phyloP scores from a whole-genome alignment of 1,140 invertebrate genomes.

The Drosophila oshimai region DNA sequence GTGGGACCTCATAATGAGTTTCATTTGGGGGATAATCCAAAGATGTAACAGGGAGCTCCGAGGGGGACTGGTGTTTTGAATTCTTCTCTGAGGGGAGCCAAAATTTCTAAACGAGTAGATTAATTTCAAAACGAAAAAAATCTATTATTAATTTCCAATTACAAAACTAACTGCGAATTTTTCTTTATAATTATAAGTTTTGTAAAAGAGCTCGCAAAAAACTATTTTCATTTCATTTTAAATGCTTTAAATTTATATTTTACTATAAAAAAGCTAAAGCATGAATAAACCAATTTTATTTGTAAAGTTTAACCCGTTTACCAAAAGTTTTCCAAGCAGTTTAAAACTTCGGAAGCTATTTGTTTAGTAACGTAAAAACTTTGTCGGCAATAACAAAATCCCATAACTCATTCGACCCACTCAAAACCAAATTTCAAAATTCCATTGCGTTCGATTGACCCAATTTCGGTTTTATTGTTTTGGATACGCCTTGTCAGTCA shows the following conservation, averaged over 20 bases:
- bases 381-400: not conserved
- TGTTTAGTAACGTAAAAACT: slow-evolving; percentile 1
- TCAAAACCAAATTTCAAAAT: not conserved
- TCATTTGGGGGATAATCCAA: slow-evolving; percentile 10
- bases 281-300: not conserved
- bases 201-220: no score
- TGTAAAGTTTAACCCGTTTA: slow-evolving; percentile 3
- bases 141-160: not conserved
- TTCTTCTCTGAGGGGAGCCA: not conserved
- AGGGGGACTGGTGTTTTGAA: not conserved
- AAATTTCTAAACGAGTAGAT: no score
- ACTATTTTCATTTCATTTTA: no score
- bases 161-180: not conserved
- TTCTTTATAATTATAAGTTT: not conserved
- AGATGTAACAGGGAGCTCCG: not conserved
- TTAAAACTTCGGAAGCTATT: slow-evolving; percentile 10
- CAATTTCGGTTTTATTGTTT: not conserved
- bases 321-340: not conserved
- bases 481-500: slow-evolving; percentile 8
- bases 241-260: no score
- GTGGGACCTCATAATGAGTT: slow-evolving; percentile 36
- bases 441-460: slow-evolving; percentile 28
- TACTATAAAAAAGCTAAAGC: not conserved
- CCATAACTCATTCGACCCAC: not conserved
- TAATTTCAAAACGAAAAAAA: no score